Evolutionary conservation across 2,888 invertebrate species (phyloP).

Genomic region (Papilio elwesi): DNA sequence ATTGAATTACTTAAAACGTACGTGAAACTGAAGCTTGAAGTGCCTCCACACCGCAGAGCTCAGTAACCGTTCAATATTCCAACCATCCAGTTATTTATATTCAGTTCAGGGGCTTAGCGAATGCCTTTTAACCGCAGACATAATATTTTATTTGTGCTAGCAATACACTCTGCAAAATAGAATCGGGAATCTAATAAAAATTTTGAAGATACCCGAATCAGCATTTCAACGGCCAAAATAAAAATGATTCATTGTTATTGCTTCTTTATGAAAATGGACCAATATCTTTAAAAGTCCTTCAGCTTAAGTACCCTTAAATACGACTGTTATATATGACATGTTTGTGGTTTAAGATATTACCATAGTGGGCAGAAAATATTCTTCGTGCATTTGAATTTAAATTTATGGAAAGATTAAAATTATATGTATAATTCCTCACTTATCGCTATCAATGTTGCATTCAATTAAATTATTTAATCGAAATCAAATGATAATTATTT

Average conservation of each 20-base stretch:
- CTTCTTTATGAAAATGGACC: conserved; percentile 22
- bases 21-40: conserved; percentile 23
- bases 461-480: too few relatives aligned
- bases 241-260: conserved; percentile 31
- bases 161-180: conserved; percentile 49
- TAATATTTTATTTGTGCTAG: conserved; percentile 45
- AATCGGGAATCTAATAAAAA: conserved; percentile 40
- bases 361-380: neutral
- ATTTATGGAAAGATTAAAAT: neutral
- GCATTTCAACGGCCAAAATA: conserved; percentile 22
- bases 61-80: conserved; percentile 37
- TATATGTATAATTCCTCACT: too few relatives aligned
- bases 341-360: conserved; percentile 13
- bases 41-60: neutral
- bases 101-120: conserved; percentile 42
- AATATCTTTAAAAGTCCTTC: conserved; percentile 5
- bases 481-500: too few relatives aligned
- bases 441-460: too few relatives aligned
- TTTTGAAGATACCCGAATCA: conserved; percentile 33
- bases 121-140: conserved; percentile 35
- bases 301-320: conserved; percentile 11
- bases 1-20: conserved; percentile 41
- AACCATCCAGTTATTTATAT: conserved; percentile 43
- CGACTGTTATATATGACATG: conserved; percentile 1
- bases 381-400: neutral